These are phyloP conservation scores for Perizoma flavofasciatum DNA, from an alignment of 2,888 invertebrate species.

Conservation along the genomic window DNA sequence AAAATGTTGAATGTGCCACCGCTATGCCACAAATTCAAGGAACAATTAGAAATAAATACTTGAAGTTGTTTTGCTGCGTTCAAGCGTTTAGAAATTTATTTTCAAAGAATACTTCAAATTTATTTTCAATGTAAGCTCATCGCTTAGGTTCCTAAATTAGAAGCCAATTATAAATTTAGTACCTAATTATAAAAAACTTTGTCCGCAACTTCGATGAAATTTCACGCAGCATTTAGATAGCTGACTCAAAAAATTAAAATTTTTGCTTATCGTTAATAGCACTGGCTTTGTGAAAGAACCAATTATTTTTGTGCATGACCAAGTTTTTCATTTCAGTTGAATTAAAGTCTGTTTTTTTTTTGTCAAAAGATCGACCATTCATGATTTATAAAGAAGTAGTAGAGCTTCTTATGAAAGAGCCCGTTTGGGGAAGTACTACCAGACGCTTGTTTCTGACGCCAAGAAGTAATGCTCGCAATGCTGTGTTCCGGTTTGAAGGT, in stretches of 20 bases:
- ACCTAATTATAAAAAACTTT: constrained; percentile 15
- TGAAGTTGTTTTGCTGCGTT: neutral
- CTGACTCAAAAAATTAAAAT: constrained; percentile 40
- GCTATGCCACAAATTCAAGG: constrained; percentile 8
- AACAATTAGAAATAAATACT: neutral
- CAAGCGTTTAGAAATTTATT: neutral
- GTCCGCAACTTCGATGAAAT: constrained; percentile 8
- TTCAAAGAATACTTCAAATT: neutral
- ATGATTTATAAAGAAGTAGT: constrained; percentile 22
- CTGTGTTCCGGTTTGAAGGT: too few relatives aligned
- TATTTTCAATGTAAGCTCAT: neutral
- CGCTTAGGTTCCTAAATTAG: neutral
- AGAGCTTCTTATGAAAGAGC: too few relatives aligned
- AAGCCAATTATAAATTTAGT: constrained; percentile 3
- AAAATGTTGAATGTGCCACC: constrained; percentile 3
- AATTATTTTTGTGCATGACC: constrained; percentile 78
- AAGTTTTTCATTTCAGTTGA: constrained; percentile 69
- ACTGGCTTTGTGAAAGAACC: constrained; percentile 63
- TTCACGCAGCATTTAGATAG: constrained; percentile 15
- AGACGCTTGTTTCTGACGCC: too few relatives aligned
- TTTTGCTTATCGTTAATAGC: constrained; percentile 62
- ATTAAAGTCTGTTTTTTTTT: constrained; percentile 59
- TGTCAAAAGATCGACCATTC: constrained; percentile 12
- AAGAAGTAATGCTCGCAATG: too few relatives aligned
- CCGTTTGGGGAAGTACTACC: neutral